Percentiles rank a stretch among this genome's conserved stretches.
Evolutionary conservation across 2,888 invertebrate species (phyloP).

Genomic region (Agonum fuliginosum): DNA sequence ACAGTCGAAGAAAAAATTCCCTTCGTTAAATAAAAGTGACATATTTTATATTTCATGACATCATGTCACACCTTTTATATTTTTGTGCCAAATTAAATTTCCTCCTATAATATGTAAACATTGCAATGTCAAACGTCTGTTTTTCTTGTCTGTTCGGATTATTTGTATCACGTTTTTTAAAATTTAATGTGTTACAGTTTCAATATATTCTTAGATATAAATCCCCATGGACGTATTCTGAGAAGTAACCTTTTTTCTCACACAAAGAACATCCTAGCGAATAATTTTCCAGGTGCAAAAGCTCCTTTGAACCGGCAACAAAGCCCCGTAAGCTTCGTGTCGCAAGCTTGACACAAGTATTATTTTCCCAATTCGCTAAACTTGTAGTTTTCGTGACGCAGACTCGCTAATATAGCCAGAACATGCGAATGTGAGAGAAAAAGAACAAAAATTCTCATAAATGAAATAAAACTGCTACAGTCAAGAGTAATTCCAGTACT

Average conservation of each 20-base stretch:
- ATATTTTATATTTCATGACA: no score
- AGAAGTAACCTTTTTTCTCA: neutral
- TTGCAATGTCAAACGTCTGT: no score
- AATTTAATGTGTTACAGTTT: constrained; percentile 34
- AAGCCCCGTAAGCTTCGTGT: constrained; percentile 15
- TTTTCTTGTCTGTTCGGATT: no score
- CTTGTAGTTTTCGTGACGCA: constrained; percentile 2
- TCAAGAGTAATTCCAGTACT: neutral
- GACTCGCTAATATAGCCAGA: neutral
- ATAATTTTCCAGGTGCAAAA: constrained; percentile 15
- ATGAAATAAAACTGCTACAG: neutral
- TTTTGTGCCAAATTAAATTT: no score
- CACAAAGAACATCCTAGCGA: constrained; percentile 12
- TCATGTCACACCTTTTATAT: no score
- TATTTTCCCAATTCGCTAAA: constrained; percentile 11
- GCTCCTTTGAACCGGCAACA: constrained; percentile 37
- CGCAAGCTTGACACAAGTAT: constrained; percentile 12
- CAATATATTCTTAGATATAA: constrained; percentile 17
- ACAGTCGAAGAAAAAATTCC: no score
- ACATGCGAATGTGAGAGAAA: neutral
- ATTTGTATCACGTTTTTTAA: no score
- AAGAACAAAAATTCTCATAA: no score
- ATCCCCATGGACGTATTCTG: neutral
- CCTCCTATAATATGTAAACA: no score
- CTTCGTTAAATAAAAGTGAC: no score